Base-by-base conservation (phyloP, 2,797 vertebrate genomes). In the Danio jaintianensis region DNA sequence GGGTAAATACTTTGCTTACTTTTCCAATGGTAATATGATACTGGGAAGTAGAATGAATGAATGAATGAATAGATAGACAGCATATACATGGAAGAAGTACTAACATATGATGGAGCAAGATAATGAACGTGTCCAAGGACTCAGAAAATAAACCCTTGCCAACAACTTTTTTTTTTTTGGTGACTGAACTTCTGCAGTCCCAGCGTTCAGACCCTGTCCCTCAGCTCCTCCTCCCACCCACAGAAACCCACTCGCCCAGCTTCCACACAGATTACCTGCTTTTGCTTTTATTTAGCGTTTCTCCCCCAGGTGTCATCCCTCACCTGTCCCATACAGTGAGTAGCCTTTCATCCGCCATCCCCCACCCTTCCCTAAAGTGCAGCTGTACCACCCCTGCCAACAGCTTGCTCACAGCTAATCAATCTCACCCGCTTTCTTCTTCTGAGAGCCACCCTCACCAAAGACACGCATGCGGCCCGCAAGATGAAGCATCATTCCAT, bases 291-390 rank as follows among this genome's bases (percentile, higher is more conserved):
- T 94, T 94, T 93, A 88, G 87, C 83, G 79, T 86, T 82, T 70
- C 87, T 88, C 88, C 91, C 90, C 90, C 84, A 90, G 85, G 92
- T 92, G 90, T 93, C 91, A 89, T 92, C 88, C 90, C 89, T 94
- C 93, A 94, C 94, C 93, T 96, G 95, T 94, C 94, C 92, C 83
- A 87, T 88, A 89, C 86, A 89, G 85, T 91, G 90, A 94, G 91
- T 90, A 91, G 91, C 92, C 92, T 94, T 94, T 93, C 93, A 93
- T 93, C 90, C 79, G 58, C 68, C 79, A 64, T 64, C 40, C 45
- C 55, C 61, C 71, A 85, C 38, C 71, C 62, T 76, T 63, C 66
- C 47, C 42, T 20, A 36, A 16, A 36, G 56, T 42, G 38, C 59
- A 20, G 55, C 48, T 58, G 22, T 59, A 75, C 93, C 92, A 91